Base-by-base conservation (phyloP, 2,113 vertebrate genomes). In the Cryptomyrus ogoouensis region DNA sequence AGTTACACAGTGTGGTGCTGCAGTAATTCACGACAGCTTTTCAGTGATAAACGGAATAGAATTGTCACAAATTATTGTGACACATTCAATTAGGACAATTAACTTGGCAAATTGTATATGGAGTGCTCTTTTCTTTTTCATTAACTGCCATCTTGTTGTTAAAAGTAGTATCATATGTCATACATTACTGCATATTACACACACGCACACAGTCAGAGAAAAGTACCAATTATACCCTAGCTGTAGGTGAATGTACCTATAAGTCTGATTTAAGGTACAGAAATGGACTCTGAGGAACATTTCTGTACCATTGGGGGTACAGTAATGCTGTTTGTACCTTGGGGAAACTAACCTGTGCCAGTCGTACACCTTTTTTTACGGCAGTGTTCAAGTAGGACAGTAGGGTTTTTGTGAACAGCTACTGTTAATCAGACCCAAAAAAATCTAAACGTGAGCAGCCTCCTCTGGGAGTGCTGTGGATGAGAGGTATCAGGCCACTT, bases 61-160 rank as follows among this genome's bases (percentile, higher is more conserved):
- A 89, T 49, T 44, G 31, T 12, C 24, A 39, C 39, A 44, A 83
- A 85, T 89, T 89, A 84, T 58, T 83, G 50, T 62, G 83, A 83
- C 80, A 62, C 52, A 62, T 89, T 49, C 80, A 47, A 89, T 89
- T 87, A 62, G 5, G 39, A 62, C 49, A 89, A 74, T 44, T 52
- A 10, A 84, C 74, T 87, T 90, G 31, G n/a, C 19, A 62, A 62
- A 66, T 90, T 47, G 24, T 19, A 66, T 31, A 27, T 21, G 83
- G 87, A 86, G 44, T 56, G 31, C 3, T 58, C n/a, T n/a, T 80
- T 42, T 9, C 53, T 50, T 66, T 87, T 12, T 35, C 13, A 80
- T 35, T 47, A 53, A 21, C 10, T 52, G 10, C 27, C 49, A 42
- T 35, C n/a, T 13, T 52, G 0, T 50, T 24, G 46, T 47, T 31